Conservation (phyloP, 2,888 invertebrate genomes). For the Phaedon cochleariae region DNA sequence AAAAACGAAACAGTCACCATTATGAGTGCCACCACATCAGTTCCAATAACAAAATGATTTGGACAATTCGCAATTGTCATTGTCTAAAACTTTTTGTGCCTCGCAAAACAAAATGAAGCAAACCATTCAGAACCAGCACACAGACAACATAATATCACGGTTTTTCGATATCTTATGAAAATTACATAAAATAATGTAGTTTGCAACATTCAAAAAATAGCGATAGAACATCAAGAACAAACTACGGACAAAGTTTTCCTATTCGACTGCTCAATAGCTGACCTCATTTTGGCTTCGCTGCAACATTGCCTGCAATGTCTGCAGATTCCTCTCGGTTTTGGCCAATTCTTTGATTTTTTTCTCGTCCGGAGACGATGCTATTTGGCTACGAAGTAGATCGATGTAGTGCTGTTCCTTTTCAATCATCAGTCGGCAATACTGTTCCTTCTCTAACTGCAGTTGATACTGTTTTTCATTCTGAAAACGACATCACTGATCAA, state of each 20-base stretch:
- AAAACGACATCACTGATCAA: conserved; percentile 53
- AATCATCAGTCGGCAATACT: conserved; percentile 89
- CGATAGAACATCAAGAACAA: not conserved
- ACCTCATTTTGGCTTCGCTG: conserved; percentile 57
- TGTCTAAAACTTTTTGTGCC: too few species aligned
- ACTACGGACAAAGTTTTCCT: conserved; percentile 33
- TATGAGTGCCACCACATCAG: conserved; percentile 42
- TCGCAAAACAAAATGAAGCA: conserved; percentile 33
- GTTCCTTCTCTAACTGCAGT: conserved; percentile 82
- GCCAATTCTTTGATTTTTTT: conserved; percentile 65
- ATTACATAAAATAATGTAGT: too few species aligned
- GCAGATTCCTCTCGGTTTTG: conserved; percentile 69
- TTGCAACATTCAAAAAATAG: not conserved
- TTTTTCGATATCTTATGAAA: not conserved
- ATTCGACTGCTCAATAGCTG: conserved; percentile 28
- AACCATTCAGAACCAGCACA: conserved; percentile 37
- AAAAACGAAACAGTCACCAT: conserved; percentile 45
- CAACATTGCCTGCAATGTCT: conserved; percentile 69
- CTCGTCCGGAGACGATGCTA: conserved; percentile 63
- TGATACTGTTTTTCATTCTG: conserved; percentile 88
- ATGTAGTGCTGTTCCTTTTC: conserved; percentile 87
- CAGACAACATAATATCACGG: conserved; percentile 23
- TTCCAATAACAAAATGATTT: conserved; percentile 29
- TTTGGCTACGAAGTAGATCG: conserved; percentile 77
- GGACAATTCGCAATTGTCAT: not conserved